phyloP scores from a whole-genome alignment of 2,888 invertebrate genomes.

The Eueremaeus valkanovi region DNA sequence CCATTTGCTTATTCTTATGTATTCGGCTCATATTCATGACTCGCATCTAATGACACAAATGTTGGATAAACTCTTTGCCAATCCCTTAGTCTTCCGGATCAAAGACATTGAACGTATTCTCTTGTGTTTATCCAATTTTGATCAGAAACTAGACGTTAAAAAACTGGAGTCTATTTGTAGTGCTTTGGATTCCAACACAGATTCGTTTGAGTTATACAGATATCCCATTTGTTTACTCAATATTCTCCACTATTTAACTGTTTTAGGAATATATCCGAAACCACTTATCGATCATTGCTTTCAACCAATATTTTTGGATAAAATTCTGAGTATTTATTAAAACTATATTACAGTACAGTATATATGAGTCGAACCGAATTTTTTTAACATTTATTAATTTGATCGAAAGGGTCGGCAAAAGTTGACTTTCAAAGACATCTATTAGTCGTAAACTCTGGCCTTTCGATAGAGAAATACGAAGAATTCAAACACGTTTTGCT shows the following conservation, averaged over 20 bases:
- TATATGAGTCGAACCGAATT: not conserved
- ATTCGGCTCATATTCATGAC: not conserved
- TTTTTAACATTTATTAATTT: not conserved
- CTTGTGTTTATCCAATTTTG: not conserved
- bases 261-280: not conserved
- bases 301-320: not conserved
- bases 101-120: constrained; percentile 20
- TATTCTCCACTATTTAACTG: not conserved
- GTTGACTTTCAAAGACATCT: constrained; percentile 4
- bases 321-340: not conserved
- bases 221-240: constrained; percentile 1
- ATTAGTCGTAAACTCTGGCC: not conserved
- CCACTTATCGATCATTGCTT: not conserved
- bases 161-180: not conserved
- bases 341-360: not conserved
- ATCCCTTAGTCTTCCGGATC: not conserved
- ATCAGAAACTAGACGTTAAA: not conserved
- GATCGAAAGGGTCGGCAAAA: not conserved
- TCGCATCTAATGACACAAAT: not conserved
- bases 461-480: not conserved
- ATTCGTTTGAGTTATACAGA: not conserved
- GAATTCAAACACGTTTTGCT: not conserved
- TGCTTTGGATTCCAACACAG: not conserved
- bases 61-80: not conserved
- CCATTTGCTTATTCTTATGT: not conserved